A percentile compares a stretch with the other conserved stretches of the same genome.
Evolutionary conservation across 2,113 vertebrate species (phyloP).

Genomic region (Nematolebias whitei): DNA sequence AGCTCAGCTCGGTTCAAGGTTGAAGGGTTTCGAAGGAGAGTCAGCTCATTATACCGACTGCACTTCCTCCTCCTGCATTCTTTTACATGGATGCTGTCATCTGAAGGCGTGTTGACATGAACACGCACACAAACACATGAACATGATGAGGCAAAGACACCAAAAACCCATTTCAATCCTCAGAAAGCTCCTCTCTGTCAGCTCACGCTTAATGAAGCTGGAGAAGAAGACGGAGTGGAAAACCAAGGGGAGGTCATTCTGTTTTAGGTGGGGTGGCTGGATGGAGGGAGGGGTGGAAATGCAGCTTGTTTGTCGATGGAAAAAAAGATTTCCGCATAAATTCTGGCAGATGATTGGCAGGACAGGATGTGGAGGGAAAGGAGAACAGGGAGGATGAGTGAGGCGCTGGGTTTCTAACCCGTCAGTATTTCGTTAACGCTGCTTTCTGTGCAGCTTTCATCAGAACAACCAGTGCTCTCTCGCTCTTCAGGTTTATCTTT

Average conservation of each 20-base stretch:
- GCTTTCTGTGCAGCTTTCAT: slow-evolving; percentile 17
- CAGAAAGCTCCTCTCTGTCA: slow-evolving; percentile 54
- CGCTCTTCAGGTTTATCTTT: not conserved
- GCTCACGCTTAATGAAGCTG: slow-evolving; percentile 63
- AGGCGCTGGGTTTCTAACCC: slow-evolving; percentile 53
- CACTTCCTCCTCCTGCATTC: slow-evolving; percentile 30
- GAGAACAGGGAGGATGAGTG: slow-evolving; percentile 35
- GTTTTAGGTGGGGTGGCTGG: slow-evolving; percentile 20
- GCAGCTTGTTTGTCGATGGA: slow-evolving; percentile 66
- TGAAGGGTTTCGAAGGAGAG: slow-evolving; percentile 43
- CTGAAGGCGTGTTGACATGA: slow-evolving; percentile 8
- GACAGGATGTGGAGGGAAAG: slow-evolving; percentile 54
- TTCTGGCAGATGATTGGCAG: slow-evolving; percentile 78
- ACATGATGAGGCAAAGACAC: slow-evolving; percentile 3
- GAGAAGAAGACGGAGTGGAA: slow-evolving; percentile 24
- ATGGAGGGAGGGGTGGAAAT: slow-evolving; percentile 19
- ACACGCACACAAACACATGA: slow-evolving; percentile 25
- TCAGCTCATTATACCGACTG: slow-evolving; percentile 47
- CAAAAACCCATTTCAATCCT: slow-evolving; percentile 16
- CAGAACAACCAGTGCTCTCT: not conserved
- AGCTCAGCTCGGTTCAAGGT: slow-evolving; percentile 56
- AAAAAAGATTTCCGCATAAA: slow-evolving; percentile 74
- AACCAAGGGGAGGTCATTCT: slow-evolving; percentile 62
- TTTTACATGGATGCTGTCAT: slow-evolving; percentile 43
- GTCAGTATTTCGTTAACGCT: slow-evolving; percentile 49